Conservation (phyloP, 2,888 invertebrate species). For the Chydorus sphaericus region DNA sequence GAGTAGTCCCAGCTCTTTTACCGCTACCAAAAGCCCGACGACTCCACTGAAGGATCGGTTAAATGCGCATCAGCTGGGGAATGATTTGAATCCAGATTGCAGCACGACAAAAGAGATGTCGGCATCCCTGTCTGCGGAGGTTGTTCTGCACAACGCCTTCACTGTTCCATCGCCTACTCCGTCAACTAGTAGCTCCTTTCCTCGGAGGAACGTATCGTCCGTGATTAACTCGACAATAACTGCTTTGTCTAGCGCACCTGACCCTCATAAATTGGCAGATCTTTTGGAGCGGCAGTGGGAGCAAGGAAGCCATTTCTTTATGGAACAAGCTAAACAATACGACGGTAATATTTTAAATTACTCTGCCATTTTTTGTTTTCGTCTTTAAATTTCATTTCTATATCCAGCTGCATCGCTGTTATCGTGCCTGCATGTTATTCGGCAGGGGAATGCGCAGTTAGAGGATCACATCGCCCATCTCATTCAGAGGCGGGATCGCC, state of each 20-base stretch:
- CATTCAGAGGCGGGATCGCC: constrained; percentile 75
- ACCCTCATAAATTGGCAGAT: constrained; percentile 78
- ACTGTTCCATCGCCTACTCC: not conserved
- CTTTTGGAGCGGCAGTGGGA: constrained; percentile 93
- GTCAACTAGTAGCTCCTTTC: constrained; percentile 14
- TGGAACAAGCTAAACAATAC: constrained; percentile 96
- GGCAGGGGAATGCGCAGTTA: constrained; percentile 78
- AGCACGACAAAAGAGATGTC: constrained; percentile 74
- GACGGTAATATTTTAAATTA: constrained; percentile 55
- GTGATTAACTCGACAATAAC: not conserved
- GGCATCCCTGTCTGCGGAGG: constrained; percentile 68
- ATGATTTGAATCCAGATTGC: constrained; percentile 72
- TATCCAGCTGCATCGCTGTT: constrained; percentile 78
- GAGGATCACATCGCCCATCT: constrained; percentile 75
- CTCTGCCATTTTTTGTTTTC: constrained; percentile 6
- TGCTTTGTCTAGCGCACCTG: constrained; percentile 1
- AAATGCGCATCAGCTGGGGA: constrained; percentile 67
- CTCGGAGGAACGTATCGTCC: constrained; percentile 17
- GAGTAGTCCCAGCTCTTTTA: constrained; percentile 10
- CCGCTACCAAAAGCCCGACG: constrained; percentile 2
- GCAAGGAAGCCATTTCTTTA: constrained; percentile 89
- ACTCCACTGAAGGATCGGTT: constrained; percentile 15
- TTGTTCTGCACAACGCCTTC: constrained; percentile 38
- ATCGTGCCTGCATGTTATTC: constrained; percentile 83
- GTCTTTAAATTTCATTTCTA: not conserved